These are phyloP conservation scores for Psilopsiagon aymara DNA, from an alignment of 2,113 vertebrate genomes.

Conservation along the genomic window DNA sequence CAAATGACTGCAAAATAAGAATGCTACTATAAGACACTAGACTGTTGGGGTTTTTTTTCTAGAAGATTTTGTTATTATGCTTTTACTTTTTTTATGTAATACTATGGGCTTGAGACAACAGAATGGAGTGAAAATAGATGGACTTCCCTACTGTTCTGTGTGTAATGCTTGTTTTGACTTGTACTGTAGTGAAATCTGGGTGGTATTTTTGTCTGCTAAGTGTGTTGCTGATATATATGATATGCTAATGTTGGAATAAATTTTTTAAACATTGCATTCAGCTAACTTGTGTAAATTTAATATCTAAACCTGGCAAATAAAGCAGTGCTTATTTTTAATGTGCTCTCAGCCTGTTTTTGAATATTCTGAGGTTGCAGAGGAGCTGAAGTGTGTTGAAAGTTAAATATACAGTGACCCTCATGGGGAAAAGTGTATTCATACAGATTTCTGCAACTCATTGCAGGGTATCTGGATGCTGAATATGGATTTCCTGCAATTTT, in stretches of 20 bases:
- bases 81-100: constrained; percentile 22
- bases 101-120: background rate
- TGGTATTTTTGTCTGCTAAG: background rate
- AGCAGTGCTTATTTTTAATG: constrained; percentile 50
- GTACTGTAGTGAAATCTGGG: background rate
- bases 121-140: background rate
- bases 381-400: background rate
- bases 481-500: background rate
- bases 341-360: background rate
- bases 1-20: constrained; percentile 17
- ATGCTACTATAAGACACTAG: constrained; percentile 2
- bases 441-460: background rate
- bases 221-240: background rate
- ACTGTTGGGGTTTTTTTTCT: background rate
- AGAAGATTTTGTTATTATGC: background rate
- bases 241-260: constrained; percentile 4
- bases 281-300: background rate
- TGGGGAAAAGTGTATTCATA: background rate
- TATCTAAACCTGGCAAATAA: constrained; percentile 53
- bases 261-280: constrained; percentile 8
- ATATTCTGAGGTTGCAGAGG: background rate
- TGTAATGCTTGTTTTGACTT: background rate
- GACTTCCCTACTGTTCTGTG: background rate
- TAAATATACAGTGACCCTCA: background rate
- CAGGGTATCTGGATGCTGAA: background rate